Evolutionary conservation across 2,888 invertebrate species (phyloP), one percentile per base, ranked within the genome.

Genomic region (Yponomeuta cagnagella): DNA sequence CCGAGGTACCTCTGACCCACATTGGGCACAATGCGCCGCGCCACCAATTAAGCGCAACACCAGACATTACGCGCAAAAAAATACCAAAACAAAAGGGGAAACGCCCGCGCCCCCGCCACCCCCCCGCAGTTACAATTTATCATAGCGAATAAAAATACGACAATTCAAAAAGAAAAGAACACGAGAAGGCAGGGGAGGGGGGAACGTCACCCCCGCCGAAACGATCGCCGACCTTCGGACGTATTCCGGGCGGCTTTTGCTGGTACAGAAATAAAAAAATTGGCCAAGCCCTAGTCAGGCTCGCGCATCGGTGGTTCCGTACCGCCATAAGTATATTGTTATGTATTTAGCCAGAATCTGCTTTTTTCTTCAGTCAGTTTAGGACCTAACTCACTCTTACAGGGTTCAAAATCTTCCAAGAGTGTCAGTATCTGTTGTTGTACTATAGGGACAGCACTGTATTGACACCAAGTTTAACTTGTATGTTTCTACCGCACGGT

Each of bases 81-180:
- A 87, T 89, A 89, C 89, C 86, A 88, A 90, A 92, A 90, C 90
- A 91, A 92, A 90, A 88, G 89, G 86, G 84, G 82, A 81, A 71
- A 37, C 48, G 58, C 71, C 67, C 71, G 43, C 75, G 72, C 73
- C 75, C 74, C 75, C 23, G 23, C 23, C 78, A 77, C 80, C 78
- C 78, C 75, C 78, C 78, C 77, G 72, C 70, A 71, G 87, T 86
- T 86, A 90, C 90, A 90, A 92, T 92, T 91, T 91, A 92, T 92
- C 91, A 92, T 91, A 89, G 87, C 88, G 88, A 92, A 91, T 91
- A 91, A 90, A 91, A 91, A 90, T 90, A 90, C 87, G 84, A 83
- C 80, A 86, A 89, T 90, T 89, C 90, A 90, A 91, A 91, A 91
- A 89, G 88, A 90, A 91, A 88, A 89, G 85, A 83, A 90, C 81